Evolutionary conservation across 2,797 vertebrate genomes (phyloP), one percentile per base, ranked within the genome.

Genomic region (Loriculus beryllinus): DNA sequence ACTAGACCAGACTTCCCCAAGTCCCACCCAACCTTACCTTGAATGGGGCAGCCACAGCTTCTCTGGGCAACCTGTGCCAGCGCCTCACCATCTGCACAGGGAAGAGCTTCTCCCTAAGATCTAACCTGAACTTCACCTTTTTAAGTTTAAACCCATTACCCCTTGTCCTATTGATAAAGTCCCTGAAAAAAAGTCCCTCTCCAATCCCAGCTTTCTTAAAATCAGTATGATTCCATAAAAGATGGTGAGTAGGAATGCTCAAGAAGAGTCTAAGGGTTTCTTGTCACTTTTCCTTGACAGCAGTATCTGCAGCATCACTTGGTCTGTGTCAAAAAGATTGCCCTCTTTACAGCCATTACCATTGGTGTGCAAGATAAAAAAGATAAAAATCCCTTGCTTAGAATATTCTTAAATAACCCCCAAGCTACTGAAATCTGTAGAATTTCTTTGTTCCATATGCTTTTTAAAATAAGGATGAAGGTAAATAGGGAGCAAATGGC

Each of bases 21-120:
- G 54, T 21, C n/a, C n/a, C 14, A 6, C 22, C 20, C 52, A 33
- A 15, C 54, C 54, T 56, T n/a, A 13, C n/a, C 54, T 56, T 33
- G n/a, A 33, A 23, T 56, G n/a, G n/a, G n/a, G 54, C 18, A 52
- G 29, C 18, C 51, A 20, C 29, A 52, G 51, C 51, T 52, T 52
- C 29, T 31, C 29, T 31, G 29, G 51, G 29, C 54, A 56, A 2
- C 54, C n/a, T 56, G n/a, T 56, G n/a, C 14, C 54, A 56, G 54
- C 1, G 6, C n/a, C 54, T 56, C n/a, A 1, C 13, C n/a, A 22
- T n/a, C 54, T 9, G 0, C 9, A 56, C 21, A 22, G 54, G 54
- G 54, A 23, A 33, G 21, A 56, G 5, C 54, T 56, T 56, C 14
- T 15, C 13, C 9, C 54, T 33, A 56, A 33, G 14, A 15, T 56